A percentile compares a stretch with the other conserved stretches of the same genome.
Conservation (phyloP, 2,113 vertebrate species). For the Cavia porcellus region DNA sequence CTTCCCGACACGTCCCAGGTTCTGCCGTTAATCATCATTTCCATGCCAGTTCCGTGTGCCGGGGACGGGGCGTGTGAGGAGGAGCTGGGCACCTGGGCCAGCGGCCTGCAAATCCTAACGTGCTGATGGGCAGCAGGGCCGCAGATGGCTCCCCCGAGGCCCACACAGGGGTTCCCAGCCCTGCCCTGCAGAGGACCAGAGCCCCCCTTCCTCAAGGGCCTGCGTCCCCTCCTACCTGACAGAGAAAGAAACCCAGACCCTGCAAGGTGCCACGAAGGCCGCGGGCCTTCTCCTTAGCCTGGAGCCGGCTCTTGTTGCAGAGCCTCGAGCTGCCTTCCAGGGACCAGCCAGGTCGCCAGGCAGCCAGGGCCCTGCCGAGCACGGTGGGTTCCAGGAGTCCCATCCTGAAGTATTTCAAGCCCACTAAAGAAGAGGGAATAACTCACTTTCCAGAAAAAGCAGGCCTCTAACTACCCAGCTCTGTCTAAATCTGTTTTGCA, state of each 20-base stretch:
- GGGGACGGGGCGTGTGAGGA: accelerated
- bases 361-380: neutral
- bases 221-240: neutral
- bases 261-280: neutral
- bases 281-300: accelerated
- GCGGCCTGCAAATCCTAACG: neutral
- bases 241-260: neutral
- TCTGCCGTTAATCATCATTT: neutral
- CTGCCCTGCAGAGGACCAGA: neutral
- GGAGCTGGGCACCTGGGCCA: neutral
- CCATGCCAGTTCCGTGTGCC: too few relatives aligned
- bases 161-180: neutral
- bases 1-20: neutral
- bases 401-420: neutral
- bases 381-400: neutral
- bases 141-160: accelerated
- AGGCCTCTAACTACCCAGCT: neutral
- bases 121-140: neutral
- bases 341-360: neutral
- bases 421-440: neutral
- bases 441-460: neutral
- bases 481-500: neutral
- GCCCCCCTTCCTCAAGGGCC: neutral
- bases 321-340: neutral
- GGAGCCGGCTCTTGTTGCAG: too few relatives aligned